Percentiles rank a stretch among this genome's conserved stretches.
Conservation (phyloP, 1,140 invertebrate genomes). For the Trigoniulus corallinus region DNA sequence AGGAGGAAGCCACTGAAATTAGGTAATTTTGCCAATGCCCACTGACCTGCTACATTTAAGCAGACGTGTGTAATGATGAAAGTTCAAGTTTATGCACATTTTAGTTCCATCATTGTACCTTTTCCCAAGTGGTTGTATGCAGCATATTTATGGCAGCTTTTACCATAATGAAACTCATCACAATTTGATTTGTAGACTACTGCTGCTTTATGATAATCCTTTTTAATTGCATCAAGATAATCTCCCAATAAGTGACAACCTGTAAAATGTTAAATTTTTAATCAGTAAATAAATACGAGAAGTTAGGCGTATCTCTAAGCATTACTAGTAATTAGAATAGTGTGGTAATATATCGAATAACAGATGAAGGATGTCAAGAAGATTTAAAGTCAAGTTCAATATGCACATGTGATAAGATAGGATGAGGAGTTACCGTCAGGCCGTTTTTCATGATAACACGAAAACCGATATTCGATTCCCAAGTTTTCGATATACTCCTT, state of each 20-base stretch:
- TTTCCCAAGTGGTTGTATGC: conserved; percentile 36
- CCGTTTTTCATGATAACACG: conserved; percentile 67
- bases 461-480: conserved; percentile 78
- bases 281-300: background rate
- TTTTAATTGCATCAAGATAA: conserved; percentile 63
- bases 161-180: conserved; percentile 56
- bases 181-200: conserved; percentile 69
- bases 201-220: conserved; percentile 55
- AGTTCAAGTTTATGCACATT: background rate
- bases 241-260: conserved; percentile 82
- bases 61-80: too few species aligned
- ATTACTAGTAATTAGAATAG: too few species aligned
- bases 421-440: conserved; percentile 45
- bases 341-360: too few species aligned
- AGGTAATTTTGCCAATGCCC: too few species aligned
- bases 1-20: too few species aligned
- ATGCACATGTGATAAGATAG: too few species aligned
- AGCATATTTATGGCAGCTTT: conserved; percentile 71
- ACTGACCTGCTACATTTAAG: too few species aligned
- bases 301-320: too few species aligned
- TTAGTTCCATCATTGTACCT: conserved; percentile 18
- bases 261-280: conserved; percentile 23
- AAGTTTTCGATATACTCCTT: conserved; percentile 74
- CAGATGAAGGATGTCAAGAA: too few species aligned
- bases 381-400: too few species aligned